Base-by-base conservation (phyloP, 2,797 vertebrate genomes). In the Phoebastria nigripes region DNA sequence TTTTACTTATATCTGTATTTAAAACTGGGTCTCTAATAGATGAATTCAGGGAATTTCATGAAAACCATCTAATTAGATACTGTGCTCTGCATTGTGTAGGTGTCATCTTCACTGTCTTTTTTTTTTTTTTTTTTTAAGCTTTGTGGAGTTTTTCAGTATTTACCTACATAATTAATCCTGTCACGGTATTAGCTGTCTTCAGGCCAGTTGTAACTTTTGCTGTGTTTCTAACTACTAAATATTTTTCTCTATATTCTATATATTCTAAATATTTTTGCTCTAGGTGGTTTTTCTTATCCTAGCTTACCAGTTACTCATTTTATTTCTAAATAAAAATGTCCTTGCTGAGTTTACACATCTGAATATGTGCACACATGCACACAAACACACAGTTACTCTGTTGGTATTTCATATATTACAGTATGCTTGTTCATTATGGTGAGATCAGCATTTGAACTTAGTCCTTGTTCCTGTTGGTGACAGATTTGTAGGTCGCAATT, bases 321-420 rank as follows among this genome's bases (percentile, higher is more conserved):
- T 77, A 35, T 58, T 90, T 42, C 11, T n/a, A 61, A 59, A 62
- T 42, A 26, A 44, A 49, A 70, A 29, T 25, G 11, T 25, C 14
- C 16, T 66, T 90, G 39, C 25, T 87, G 37, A 55, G 79, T 82
- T 91, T 73, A 35, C 6, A 2, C 7, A 9, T 24, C 28, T 47
- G 13, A 41, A 22, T 22, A 13, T 10, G 4, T 41, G 8, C 0
- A 0, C 16, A 29, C 8, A 1, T 11, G 14, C 8, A 25, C 37
- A 22, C 31, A 55, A 52, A 15, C 12, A 13, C 24, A 8, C 12
- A 6, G 11, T 72, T 71, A 21, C 33, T 82, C n/a, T 47, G 17
- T 22, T 74, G 33, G 4, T 65, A 26, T 7, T 87, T 65, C 29
- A 5, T 62, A 13, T 56, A 15, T 65, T 74, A 13, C 29, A 6